These are phyloP conservation scores for Pluvianellus socialis DNA, from an alignment of 2,113 vertebrate species.

Conservation along the genomic window DNA sequence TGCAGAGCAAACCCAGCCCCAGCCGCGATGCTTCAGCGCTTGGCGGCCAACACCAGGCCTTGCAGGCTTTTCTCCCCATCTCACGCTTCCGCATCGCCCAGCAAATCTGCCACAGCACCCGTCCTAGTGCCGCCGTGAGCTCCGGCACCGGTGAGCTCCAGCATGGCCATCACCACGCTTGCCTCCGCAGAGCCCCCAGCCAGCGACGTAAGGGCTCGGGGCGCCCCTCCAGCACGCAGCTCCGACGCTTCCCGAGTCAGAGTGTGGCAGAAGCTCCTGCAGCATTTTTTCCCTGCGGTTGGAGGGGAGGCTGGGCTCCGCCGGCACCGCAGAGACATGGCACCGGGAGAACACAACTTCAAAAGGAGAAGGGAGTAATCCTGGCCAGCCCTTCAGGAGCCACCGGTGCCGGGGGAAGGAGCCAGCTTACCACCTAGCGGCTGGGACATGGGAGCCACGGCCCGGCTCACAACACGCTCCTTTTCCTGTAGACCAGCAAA, in stretches of 20 bases:
- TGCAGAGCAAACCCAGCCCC: not conserved
- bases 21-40: not conserved
- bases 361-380: not conserved
- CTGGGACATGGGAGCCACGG: not conserved
- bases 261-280: not conserved
- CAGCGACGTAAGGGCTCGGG: accelerated
- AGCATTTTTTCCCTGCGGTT: not conserved
- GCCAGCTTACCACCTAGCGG: not conserved
- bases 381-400: not conserved
- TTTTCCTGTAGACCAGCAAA: not conserved
- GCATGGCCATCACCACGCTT: accelerated
- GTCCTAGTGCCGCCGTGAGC: accelerated
- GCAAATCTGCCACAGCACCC: not conserved
- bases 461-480: not conserved
- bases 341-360: not conserved
- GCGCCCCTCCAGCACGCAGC: not conserved
- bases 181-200: accelerated
- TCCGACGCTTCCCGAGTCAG: not conserved
- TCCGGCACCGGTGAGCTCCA: accelerated
- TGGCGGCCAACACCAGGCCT: accelerated
- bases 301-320: not conserved
- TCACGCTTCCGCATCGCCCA: accelerated
- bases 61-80: not conserved
- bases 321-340: not conserved
- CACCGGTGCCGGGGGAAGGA: not conserved